phyloP scores from a whole-genome alignment of 2,888 invertebrate genomes.

The Caenorhabditis sulstoni region DNA sequence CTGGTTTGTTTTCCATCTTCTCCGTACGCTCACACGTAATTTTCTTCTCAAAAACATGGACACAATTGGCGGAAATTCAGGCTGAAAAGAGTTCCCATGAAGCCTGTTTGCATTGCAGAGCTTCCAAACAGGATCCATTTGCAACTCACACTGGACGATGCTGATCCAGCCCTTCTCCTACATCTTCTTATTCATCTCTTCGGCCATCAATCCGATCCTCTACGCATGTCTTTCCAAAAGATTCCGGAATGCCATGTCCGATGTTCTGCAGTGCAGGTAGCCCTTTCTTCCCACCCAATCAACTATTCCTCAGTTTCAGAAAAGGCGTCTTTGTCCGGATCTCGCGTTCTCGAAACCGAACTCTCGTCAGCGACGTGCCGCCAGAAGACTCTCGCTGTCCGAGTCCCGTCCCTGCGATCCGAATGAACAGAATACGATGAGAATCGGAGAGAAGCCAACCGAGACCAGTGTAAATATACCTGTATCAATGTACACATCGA shows the following conservation, averaged over 20 bases:
- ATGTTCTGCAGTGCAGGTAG: constrained; percentile 69
- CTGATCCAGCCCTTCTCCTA: constrained; percentile 76
- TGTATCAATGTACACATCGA: constrained; percentile 27
- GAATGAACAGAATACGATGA: constrained; percentile 62
- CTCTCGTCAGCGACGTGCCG: constrained; percentile 69
- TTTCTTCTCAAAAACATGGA: constrained; percentile 6
- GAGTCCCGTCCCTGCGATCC: constrained; percentile 56
- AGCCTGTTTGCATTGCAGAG: constrained; percentile 63
- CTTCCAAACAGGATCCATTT: constrained; percentile 64
- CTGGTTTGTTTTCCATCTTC: constrained; percentile 10
- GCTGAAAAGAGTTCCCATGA: not conserved
- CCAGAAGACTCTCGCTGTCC: constrained; percentile 62
- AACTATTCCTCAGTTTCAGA: constrained; percentile 30
- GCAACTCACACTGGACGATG: constrained; percentile 68
- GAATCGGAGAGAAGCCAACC: too few relatives aligned
- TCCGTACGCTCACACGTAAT: not conserved
- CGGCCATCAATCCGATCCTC: constrained; percentile 77
- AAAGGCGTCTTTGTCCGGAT: constrained; percentile 55
- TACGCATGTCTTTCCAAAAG: constrained; percentile 78
- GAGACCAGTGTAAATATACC: not conserved
- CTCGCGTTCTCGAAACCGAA: constrained; percentile 67
- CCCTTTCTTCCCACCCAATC: not conserved
- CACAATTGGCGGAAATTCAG: constrained; percentile 7
- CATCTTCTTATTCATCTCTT: constrained; percentile 74
- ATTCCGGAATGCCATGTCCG: constrained; percentile 75